Conservation (phyloP, 2,113 vertebrate species). For the Sphyrna mokarran region DNA sequence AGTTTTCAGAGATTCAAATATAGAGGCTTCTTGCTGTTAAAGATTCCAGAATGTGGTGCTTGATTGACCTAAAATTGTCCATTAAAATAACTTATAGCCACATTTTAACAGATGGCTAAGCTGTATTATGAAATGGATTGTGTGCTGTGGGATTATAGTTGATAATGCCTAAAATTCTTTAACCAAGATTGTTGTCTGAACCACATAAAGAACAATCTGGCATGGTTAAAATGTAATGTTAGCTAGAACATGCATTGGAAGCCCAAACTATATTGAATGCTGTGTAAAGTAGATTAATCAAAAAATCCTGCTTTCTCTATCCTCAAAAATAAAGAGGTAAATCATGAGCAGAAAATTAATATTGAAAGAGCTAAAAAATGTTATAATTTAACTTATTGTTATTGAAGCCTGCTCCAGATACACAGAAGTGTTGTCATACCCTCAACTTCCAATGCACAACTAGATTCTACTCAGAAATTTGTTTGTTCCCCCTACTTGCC, state of each 20-base stretch:
- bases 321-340: background rate
- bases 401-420: background rate
- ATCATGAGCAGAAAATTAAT: background rate
- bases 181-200: background rate
- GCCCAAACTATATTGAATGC: background rate
- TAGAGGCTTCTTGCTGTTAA: background rate
- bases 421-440: background rate
- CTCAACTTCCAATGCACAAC: background rate
- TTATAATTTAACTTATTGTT: background rate
- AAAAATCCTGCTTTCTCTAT: background rate
- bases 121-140: background rate
- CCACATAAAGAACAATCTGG: background rate
- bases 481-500: background rate
- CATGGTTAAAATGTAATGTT: background rate
- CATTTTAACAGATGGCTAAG: constrained; percentile 24
- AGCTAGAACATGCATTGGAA: background rate
- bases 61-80: constrained; percentile 1
- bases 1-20: background rate
- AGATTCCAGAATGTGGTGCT: background rate
- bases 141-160: background rate
- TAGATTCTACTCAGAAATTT: background rate
- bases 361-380: background rate
- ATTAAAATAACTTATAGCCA: background rate
- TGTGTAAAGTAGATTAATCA: background rate
- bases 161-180: background rate